phyloP scores from a whole-genome alignment of 2,113 vertebrate species.

The Strix aluco region DNA sequence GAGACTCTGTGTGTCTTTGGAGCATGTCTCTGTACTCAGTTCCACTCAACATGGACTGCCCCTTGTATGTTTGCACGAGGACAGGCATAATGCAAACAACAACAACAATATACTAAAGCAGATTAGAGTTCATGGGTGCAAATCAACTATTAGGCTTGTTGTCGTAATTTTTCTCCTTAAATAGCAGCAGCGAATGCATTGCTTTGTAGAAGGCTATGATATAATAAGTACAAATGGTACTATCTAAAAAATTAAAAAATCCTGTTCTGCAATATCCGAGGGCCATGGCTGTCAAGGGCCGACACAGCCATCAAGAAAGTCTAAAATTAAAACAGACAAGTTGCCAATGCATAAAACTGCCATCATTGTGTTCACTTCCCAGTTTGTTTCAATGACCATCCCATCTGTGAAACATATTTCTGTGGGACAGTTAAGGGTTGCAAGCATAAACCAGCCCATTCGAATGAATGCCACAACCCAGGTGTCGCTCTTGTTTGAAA shows the following conservation, averaged over 20 bases:
- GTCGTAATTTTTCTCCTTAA: background rate
- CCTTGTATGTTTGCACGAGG: background rate
- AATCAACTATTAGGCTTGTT: background rate
- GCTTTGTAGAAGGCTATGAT: background rate
- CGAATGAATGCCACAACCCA: background rate
- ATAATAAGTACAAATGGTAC: background rate
- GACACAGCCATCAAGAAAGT: constrained; percentile 46
- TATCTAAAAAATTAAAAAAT: background rate
- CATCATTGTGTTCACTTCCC: constrained; percentile 39
- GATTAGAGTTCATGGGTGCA: background rate
- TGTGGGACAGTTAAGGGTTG: constrained; percentile 47
- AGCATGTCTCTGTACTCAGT: background rate
- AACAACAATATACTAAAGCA: background rate
- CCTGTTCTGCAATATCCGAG: background rate
- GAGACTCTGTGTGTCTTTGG: background rate
- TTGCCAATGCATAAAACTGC: constrained; percentile 65
- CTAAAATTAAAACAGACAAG: constrained; percentile 66
- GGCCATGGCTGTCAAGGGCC: constrained; percentile 53
- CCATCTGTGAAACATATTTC: constrained; percentile 70
- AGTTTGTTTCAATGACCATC: constrained; percentile 57
- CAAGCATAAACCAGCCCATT: constrained; percentile 9
- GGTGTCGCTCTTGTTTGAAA: constrained; percentile 51
- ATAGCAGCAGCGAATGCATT: background rate
- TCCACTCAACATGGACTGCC: background rate
- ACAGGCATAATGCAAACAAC: background rate